These are phyloP conservation scores for Steromphala cineraria DNA, from an alignment of 2,888 invertebrate species.

Conservation along the genomic window DNA sequence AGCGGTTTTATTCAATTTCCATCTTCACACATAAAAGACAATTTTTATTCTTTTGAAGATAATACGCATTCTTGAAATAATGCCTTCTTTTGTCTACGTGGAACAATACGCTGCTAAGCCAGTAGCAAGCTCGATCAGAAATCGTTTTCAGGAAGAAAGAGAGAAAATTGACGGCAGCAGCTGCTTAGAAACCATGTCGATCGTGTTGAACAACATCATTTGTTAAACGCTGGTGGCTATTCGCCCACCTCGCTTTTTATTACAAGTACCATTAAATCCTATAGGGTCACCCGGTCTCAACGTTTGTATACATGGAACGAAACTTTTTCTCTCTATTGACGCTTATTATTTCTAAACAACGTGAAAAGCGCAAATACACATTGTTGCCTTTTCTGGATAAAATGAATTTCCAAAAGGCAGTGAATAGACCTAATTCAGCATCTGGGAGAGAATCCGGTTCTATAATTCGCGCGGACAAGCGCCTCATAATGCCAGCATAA, in stretches of 20 bases:
- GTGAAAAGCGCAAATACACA: constrained; percentile 22
- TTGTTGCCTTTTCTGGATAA: constrained; percentile 27
- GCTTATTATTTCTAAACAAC: constrained; percentile 19
- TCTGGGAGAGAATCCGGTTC: constrained; percentile 34
- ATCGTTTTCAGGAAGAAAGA: constrained; percentile 18
- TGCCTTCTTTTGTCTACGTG: not conserved
- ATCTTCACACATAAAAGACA: constrained; percentile 21
- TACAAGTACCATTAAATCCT: constrained; percentile 3
- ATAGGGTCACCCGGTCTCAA: constrained; percentile 1
- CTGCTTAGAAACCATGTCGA: constrained; percentile 18
- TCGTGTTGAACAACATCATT: constrained; percentile 6
- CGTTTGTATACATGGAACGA: constrained; percentile 1
- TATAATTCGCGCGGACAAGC: constrained; percentile 42
- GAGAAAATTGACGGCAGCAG: not conserved
- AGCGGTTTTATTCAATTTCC: constrained; percentile 22
- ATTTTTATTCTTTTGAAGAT: constrained; percentile 16
- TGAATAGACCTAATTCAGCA: constrained; percentile 39
- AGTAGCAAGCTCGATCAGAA: not conserved
- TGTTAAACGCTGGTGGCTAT: not conserved
- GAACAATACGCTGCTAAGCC: not conserved
- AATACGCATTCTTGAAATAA: constrained; percentile 18
- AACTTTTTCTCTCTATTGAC: not conserved
- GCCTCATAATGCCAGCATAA: constrained; percentile 41
- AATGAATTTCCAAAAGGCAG: constrained; percentile 31
- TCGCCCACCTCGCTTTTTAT: constrained; percentile 3